Evolutionary conservation across 2,888 invertebrate species (phyloP).

Genomic region (Allolobophora icterica): DNA sequence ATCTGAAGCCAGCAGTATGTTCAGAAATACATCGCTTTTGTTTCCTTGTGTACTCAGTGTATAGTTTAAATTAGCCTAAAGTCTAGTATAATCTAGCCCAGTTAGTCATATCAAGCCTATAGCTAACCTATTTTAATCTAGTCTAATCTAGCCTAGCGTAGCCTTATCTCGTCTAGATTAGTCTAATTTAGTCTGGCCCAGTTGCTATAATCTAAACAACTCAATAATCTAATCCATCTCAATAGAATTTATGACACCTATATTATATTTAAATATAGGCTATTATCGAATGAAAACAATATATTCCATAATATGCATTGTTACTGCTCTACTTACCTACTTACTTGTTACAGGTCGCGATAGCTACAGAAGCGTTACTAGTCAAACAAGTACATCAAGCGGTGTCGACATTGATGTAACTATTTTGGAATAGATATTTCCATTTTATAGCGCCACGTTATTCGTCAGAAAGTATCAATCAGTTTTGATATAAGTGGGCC

Average conservation of each 20-base stretch:
- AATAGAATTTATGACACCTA: neutral
- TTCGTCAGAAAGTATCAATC: no score
- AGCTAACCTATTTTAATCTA: no score
- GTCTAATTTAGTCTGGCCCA: no score
- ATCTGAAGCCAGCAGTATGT: neutral
- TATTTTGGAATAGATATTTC: neutral
- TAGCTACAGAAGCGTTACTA: neutral
- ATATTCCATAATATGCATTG: no score
- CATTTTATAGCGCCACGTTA: no score
- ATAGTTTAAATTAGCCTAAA: neutral
- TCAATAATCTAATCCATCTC: neutral
- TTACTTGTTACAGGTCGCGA: neutral
- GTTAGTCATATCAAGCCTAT: neutral
- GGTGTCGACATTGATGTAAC: slow-evolving; percentile 3
- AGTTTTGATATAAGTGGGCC: no score
- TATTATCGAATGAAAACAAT: no score
- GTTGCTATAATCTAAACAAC: no score
- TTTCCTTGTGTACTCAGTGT: neutral
- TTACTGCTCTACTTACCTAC: no score
- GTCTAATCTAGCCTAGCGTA: no score
- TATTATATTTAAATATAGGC: neutral
- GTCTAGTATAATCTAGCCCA: neutral
- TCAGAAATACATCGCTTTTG: neutral
- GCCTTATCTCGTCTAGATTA: no score
- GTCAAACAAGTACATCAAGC: neutral